phyloP scores from a whole-genome alignment of 2,113 vertebrate species.

The Chitala chitala region DNA sequence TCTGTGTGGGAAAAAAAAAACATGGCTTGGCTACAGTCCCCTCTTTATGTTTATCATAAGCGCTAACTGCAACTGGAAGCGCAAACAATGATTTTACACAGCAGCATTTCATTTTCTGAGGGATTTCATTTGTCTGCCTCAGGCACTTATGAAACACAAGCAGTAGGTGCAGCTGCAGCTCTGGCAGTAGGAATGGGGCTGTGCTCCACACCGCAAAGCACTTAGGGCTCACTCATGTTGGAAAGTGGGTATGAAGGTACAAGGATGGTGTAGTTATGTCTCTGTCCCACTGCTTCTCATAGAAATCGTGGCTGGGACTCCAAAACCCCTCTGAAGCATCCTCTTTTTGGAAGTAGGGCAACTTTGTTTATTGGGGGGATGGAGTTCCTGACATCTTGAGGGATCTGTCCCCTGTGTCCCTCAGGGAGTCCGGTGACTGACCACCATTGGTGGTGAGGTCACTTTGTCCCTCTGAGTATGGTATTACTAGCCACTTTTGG shows the following conservation, averaged over 20 bases:
- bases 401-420: too few relatives aligned
- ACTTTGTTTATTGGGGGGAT: too few relatives aligned
- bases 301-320: too few relatives aligned
- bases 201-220: neutral
- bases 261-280: neutral
- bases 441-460: too few relatives aligned
- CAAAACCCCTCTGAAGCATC: too few relatives aligned
- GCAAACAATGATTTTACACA: neutral
- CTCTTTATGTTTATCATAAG: neutral
- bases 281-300: slow-evolving; percentile 1
- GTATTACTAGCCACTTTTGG: too few relatives aligned
- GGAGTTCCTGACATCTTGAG: too few relatives aligned
- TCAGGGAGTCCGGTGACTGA: too few relatives aligned
- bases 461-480: too few relatives aligned
- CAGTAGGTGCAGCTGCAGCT: neutral
- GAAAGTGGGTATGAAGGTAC: slow-evolving; percentile 25
- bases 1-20: neutral
- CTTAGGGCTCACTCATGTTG: slow-evolving; percentile 2
- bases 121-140: slow-evolving; percentile 23
- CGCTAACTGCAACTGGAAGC: neutral
- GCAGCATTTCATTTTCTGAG: neutral
- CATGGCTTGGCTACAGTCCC: neutral
- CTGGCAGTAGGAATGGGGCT: neutral
- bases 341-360: too few relatives aligned
- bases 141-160: neutral